phyloP scores from a whole-genome alignment of 2,888 invertebrate genomes.

The Ophion costatus region DNA sequence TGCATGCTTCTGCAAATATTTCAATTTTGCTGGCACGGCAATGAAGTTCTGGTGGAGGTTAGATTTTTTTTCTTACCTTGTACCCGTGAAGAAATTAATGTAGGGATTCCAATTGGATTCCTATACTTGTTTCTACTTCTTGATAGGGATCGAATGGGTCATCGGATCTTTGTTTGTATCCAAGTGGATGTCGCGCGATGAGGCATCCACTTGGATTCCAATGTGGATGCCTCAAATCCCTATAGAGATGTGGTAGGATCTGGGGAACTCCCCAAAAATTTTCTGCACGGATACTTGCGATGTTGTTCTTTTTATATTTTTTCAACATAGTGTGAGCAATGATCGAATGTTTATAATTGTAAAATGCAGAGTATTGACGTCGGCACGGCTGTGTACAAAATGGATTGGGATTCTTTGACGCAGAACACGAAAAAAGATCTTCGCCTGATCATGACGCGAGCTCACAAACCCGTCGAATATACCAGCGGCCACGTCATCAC shows the following conservation, averaged over 20 bases:
- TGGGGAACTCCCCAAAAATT: too few species aligned
- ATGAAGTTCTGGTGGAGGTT: slow-evolving; percentile 72
- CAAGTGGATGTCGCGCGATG: too few species aligned
- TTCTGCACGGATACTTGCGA: neutral
- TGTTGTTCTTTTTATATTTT: neutral
- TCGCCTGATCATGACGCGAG: slow-evolving; percentile 70
- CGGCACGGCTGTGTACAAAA: slow-evolving; percentile 69
- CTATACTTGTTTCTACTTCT: neutral
- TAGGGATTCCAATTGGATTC: neutral
- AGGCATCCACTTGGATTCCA: neutral
- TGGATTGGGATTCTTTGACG: slow-evolving; percentile 72
- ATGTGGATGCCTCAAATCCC: neutral
- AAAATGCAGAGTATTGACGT: slow-evolving; percentile 51
- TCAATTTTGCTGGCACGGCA: slow-evolving; percentile 75
- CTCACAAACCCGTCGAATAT: slow-evolving; percentile 71
- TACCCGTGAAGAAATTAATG: too few species aligned
- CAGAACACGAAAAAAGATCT: slow-evolving; percentile 67
- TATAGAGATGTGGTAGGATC: too few species aligned
- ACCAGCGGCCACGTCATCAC: slow-evolving; percentile 72
- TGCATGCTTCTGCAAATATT: slow-evolving; percentile 71
- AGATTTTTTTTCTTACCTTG: slow-evolving; percentile 14
- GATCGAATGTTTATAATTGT: neutral
- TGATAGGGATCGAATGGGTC: too few species aligned
- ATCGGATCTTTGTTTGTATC: too few species aligned
- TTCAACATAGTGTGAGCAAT: neutral